Conservation (phyloP, 2,888 invertebrate species). For the Rotaria magnacalcarata region DNA sequence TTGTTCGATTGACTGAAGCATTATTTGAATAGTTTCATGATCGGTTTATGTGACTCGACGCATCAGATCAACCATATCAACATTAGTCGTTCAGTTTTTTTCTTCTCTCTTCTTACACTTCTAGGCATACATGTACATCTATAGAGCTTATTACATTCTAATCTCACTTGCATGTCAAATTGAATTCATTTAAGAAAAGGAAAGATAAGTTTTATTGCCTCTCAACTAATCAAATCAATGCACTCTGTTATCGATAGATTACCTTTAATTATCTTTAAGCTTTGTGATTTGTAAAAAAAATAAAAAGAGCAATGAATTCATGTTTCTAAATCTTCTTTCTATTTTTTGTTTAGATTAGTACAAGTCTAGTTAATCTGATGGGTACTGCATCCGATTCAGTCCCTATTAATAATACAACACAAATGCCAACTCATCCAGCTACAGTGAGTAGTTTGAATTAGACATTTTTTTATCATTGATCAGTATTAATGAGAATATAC, state of each 20-base stretch:
- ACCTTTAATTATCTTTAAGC: not conserved
- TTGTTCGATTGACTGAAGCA: not conserved
- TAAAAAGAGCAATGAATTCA: not conserved
- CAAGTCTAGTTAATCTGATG: conserved; percentile 9
- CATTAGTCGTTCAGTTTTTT: not conserved
- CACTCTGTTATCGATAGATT: not conserved
- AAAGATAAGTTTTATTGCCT: not conserved
- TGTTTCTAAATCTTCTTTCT: not conserved
- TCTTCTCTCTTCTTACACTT: not conserved
- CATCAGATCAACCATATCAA: not conserved
- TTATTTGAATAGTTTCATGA: not conserved
- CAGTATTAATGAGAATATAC: no score
- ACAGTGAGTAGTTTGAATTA: not conserved
- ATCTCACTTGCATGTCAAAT: not conserved
- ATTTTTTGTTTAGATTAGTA: conserved; percentile 33
- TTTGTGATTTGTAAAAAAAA: not conserved
- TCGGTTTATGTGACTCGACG: not conserved
- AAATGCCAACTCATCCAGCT: not conserved
- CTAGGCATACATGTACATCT: not conserved
- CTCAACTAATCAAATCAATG: not conserved
- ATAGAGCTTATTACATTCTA: not conserved
- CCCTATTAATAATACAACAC: not conserved
- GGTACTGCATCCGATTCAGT: not conserved
- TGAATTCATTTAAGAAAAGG: not conserved
- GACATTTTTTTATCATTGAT: not conserved